These are phyloP conservation scores for Homarus americanus DNA, from an alignment of 1,140 invertebrate species.

Conservation along the genomic window DNA sequence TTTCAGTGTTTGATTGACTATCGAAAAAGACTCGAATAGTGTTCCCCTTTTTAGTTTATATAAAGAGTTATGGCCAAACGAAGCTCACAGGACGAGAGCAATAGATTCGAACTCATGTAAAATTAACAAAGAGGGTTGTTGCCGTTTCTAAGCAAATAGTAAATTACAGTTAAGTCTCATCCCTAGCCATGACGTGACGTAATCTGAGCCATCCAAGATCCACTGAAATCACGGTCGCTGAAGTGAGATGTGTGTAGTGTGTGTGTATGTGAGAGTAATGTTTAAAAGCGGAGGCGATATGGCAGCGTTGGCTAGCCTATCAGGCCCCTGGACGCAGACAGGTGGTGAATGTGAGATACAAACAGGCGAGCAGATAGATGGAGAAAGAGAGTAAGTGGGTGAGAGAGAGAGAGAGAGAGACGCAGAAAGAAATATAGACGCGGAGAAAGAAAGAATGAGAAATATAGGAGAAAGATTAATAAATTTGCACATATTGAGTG, in stretches of 20 bases:
- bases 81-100: not conserved
- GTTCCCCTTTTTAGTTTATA: not conserved
- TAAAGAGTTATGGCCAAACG: not conserved
- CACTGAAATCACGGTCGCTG: too few relatives aligned
- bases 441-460: not conserved
- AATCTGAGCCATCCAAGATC: not conserved
- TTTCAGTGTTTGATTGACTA: not conserved
- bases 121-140: constrained; percentile 13
- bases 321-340: not conserved
- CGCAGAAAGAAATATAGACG: not conserved
- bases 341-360: constrained; percentile 11
- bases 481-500: not conserved
- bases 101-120: constrained; percentile 1
- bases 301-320: not conserved
- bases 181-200: not conserved
- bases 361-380: not conserved
- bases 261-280: too few relatives aligned
- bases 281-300: not conserved
- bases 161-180: not conserved
- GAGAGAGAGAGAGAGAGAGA: constrained; percentile 16
- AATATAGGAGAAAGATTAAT: not conserved
- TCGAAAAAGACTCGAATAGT: too few relatives aligned
- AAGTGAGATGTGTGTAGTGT: too few relatives aligned
- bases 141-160: not conserved
- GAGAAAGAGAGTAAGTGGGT: not conserved